Conservation (phyloP, 2,888 invertebrate species). For the Hypomecis punctinalis region DNA sequence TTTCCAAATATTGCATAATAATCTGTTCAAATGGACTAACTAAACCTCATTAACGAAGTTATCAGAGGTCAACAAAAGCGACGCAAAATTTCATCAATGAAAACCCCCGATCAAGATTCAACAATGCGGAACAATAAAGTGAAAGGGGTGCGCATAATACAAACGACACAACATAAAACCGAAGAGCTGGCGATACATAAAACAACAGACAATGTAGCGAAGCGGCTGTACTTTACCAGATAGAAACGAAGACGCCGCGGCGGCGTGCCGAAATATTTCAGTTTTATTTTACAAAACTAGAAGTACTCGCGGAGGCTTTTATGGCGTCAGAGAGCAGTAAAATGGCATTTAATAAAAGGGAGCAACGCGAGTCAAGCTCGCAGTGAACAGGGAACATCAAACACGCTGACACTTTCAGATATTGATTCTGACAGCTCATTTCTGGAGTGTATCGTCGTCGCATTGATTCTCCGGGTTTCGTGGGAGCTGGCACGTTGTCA, state of each 20-base stretch:
- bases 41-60: background rate
- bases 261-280: conserved; percentile 60
- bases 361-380: conserved; percentile 50
- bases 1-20: background rate
- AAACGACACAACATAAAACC: conserved; percentile 66
- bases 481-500: conserved; percentile 69
- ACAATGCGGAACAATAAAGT: conserved; percentile 61
- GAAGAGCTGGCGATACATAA: conserved; percentile 64
- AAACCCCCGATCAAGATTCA: conserved; percentile 58
- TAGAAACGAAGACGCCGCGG: conserved; percentile 56
- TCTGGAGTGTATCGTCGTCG: conserved; percentile 45
- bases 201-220: conserved; percentile 67
- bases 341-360: conserved; percentile 67
- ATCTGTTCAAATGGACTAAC: background rate
- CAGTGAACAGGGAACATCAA: conserved; percentile 45
- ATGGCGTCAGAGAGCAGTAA: conserved; percentile 60
- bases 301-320: conserved; percentile 62
- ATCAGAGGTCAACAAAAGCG: conserved; percentile 26
- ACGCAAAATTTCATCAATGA: conserved; percentile 45
- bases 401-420: conserved; percentile 55
- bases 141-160: conserved; percentile 58
- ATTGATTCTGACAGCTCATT: conserved; percentile 58
- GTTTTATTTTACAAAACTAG: conserved; percentile 71
- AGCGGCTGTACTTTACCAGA: conserved; percentile 60
- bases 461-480: conserved; percentile 60